Evolutionary conservation across 2,113 vertebrate genomes (phyloP).

Genomic region (Lagopus leucura): DNA sequence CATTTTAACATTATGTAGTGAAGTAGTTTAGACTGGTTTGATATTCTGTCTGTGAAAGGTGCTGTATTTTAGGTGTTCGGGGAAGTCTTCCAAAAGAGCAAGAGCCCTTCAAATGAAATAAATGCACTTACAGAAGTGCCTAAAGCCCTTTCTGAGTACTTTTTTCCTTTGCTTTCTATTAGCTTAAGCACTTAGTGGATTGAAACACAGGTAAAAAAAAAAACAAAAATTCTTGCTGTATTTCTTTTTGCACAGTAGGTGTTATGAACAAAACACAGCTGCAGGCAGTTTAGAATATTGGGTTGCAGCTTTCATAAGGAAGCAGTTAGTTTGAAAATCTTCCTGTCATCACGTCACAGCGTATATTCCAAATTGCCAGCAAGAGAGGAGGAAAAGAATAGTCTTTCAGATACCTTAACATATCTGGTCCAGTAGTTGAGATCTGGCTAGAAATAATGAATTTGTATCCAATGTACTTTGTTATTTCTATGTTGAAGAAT

Average conservation of each 20-base stretch:
- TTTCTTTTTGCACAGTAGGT: neutral
- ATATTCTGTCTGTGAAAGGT: neutral
- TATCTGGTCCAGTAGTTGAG: neutral
- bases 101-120: neutral
- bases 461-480: neutral
- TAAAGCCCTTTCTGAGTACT: neutral
- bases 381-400: neutral
- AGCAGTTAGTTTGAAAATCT: neutral
- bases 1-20: neutral
- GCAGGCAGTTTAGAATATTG: neutral
- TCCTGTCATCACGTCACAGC: neutral
- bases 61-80: neutral
- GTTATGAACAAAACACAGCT: neutral
- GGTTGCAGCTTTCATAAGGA: neutral
- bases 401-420: neutral
- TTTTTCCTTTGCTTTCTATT: neutral
- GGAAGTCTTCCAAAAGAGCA: neutral
- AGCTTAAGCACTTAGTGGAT: neutral
- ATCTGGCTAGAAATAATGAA: neutral
- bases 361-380: neutral
- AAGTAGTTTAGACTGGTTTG: conserved; percentile 8
- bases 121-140: neutral
- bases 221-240: neutral
- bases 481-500: neutral
- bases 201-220: neutral